Conservation (phyloP, 1,140 invertebrate species). For the Zaprionus africanus region DNA sequence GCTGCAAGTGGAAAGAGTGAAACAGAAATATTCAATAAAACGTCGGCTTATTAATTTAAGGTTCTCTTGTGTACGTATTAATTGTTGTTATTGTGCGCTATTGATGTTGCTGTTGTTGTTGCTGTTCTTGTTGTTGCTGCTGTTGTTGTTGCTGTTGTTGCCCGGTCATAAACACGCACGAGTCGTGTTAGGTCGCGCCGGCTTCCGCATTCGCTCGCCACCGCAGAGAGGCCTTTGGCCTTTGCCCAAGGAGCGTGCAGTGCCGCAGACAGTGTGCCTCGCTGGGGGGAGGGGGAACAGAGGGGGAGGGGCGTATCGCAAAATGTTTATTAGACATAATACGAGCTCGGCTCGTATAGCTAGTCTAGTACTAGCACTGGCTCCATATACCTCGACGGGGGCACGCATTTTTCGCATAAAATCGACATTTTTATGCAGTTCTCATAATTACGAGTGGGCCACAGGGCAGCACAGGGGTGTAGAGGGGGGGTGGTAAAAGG, state of each 20-base stretch:
- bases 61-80: slow-evolving; percentile 60
- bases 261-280: slow-evolving; percentile 3
- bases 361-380: background rate
- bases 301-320: slow-evolving; percentile 32
- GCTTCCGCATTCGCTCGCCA: slow-evolving; percentile 59
- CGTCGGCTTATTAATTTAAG: slow-evolving; percentile 74
- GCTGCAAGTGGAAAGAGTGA: slow-evolving; percentile 13
- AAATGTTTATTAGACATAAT: slow-evolving; percentile 81
- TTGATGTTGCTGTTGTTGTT: slow-evolving; percentile 40
- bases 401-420: slow-evolving; percentile 82
- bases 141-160: slow-evolving; percentile 12
- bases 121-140: slow-evolving; percentile 60
- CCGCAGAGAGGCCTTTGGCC: slow-evolving; percentile 21
- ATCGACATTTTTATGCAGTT: slow-evolving; percentile 74
- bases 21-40: slow-evolving; percentile 24
- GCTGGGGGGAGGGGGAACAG: background rate
- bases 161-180: slow-evolving; percentile 74
- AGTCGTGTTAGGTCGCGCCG: slow-evolving; percentile 71
- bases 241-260: slow-evolving; percentile 31
- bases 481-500: too few relatives aligned
- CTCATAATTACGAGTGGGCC: slow-evolving; percentile 23
- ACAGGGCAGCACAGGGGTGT: background rate
- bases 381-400: slow-evolving; percentile 2
- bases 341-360: slow-evolving; percentile 16
- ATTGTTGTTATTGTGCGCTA: slow-evolving; percentile 66